These are phyloP conservation scores for Mormyrops attenuatus DNA, from an alignment of 2,797 vertebrate species.

Conservation along the genomic window DNA sequence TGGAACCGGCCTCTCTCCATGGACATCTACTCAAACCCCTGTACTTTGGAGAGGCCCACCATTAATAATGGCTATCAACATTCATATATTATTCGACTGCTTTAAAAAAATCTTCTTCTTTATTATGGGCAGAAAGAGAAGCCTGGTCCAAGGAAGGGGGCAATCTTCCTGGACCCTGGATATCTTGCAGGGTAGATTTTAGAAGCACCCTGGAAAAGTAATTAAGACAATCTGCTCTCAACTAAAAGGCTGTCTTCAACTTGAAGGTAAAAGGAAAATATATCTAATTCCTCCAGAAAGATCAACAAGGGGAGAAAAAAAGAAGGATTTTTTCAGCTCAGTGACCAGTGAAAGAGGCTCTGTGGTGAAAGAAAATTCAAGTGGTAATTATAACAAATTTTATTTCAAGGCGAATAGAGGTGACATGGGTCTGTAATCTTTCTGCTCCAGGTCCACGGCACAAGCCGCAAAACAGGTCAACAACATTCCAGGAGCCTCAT, in stretches of 20 bases:
- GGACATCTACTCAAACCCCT: constrained; percentile 52
- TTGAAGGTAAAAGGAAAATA: constrained; percentile 47
- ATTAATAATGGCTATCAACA: constrained; percentile 59
- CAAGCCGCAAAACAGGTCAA: constrained; percentile 13
- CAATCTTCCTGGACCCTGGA: constrained; percentile 42
- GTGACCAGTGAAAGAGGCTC: constrained; percentile 10
- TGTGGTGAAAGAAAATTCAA: constrained; percentile 7
- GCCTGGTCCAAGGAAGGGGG: constrained; percentile 44
- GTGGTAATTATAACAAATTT: constrained; percentile 10
- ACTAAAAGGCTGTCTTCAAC: constrained; percentile 46
- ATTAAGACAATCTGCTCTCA: constrained; percentile 51
- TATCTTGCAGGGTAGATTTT: constrained; percentile 36
- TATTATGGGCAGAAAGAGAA: constrained; percentile 34
- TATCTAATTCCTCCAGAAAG: constrained; percentile 39
- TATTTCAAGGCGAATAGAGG: neutral
- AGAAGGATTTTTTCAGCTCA: neutral
- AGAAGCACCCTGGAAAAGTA: constrained; percentile 55
- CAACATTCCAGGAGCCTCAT: neutral
- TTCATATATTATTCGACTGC: constrained; percentile 56
- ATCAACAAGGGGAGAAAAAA: constrained; percentile 28
- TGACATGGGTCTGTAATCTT: neutral
- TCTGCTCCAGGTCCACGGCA: neutral
- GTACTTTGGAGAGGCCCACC: constrained; percentile 41
- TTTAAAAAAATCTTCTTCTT: constrained; percentile 36
- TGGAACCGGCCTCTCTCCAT: constrained; percentile 51